Evolutionary conservation across 1,140 invertebrate genomes (phyloP).

Genomic region (Rhopalosiphum maidis): DNA sequence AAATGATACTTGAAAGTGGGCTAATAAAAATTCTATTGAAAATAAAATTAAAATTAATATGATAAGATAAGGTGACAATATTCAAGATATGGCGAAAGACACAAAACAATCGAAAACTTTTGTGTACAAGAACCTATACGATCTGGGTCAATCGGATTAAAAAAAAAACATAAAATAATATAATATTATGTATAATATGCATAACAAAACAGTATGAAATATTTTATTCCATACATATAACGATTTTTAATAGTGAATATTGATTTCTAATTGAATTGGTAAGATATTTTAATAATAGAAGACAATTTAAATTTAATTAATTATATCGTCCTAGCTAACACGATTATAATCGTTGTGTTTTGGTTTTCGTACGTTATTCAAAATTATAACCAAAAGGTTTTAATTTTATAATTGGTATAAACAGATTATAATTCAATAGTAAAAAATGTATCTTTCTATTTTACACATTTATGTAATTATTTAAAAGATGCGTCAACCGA

Average conservation of each 20-base stretch:
- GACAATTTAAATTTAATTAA: neutral
- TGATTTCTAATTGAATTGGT: neutral
- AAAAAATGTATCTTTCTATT: neutral
- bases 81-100: neutral
- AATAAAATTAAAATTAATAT: neutral
- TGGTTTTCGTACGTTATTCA: neutral
- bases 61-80: neutral
- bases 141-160: slow-evolving; percentile 12
- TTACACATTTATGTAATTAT: neutral
- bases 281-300: neutral
- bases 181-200: neutral
- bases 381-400: neutral
- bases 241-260: neutral
- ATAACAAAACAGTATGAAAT: neutral
- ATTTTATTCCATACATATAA: neutral
- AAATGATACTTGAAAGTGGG: slow-evolving; percentile 30
- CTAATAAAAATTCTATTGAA: slow-evolving; percentile 27
- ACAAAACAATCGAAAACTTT: slow-evolving; percentile 4
- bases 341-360: neutral
- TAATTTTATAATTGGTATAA: neutral
- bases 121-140: neutral
- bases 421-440: neutral
- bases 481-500: neutral
- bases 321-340: neutral
- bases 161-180: neutral